Evolutionary conservation across 1,140 invertebrate genomes (phyloP), one percentile per base, ranked within the genome.

Genomic region (Cheumatopsyche charites): DNA sequence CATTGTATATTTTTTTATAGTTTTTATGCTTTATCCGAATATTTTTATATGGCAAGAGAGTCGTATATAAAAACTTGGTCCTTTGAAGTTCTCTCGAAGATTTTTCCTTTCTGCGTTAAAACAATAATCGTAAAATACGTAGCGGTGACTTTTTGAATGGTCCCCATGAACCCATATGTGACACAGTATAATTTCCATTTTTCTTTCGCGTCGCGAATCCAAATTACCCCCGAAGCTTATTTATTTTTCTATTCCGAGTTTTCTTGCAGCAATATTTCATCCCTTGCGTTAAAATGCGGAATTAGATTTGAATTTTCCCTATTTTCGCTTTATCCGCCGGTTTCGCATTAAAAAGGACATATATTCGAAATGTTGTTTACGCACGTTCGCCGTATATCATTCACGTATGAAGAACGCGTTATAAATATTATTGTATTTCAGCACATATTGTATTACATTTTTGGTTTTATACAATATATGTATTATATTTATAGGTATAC

Each of bases 51-150:
- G 3, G 3, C 29, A 36, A 36, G 9, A 3, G 29, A 36, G 3
- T 36, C 29, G n/a, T n/a, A n/a, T 36, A 3, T 36, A 36, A 9
- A 36, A 36, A 36, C 29, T 36, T 36, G 3, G 29, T 36, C 29
- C 29, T 36, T 36, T 9, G 29, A 36, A 3, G 9, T 36, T 36
- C 9, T 36, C 3, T 9, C 3, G 3, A 36, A 36, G 29, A 36
- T 36, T 36, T 36, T 36, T 36, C 9, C 29, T 4, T 4, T 9
- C 23, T 25, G 1, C 1, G 9, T 17, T 47, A 13, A 58, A 58
- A 58, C 55, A 58, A 58, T 58, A 58, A 58, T 23, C 55, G 55
- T 58, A 58, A 58, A 58, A 58, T 58, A 58, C 55, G 55, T 25
- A 36, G 17, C 21, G 55, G 55, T 58, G 55, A 58, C 55, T 58